A percentile compares a stretch with the other conserved stretches of the same genome.
Conservation (phyloP, 1,140 invertebrate genomes). For the Pseudomyrmex cubaensis region DNA sequence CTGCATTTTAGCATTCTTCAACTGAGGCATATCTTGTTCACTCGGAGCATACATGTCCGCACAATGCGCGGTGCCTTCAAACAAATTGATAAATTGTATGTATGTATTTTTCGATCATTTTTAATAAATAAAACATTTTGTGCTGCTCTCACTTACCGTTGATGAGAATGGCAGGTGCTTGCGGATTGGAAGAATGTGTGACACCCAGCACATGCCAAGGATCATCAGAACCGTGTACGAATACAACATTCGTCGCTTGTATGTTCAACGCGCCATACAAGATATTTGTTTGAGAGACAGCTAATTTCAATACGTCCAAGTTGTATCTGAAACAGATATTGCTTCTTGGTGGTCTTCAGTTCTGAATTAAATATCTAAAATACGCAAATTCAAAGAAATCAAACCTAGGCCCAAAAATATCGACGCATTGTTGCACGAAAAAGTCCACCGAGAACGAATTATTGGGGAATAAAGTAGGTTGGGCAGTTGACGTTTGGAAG, state of each 20-base stretch:
- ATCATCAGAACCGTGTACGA: constrained; percentile 96
- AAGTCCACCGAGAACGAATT: constrained; percentile 91
- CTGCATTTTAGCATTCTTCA: constrained; percentile 87
- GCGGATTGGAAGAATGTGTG: constrained; percentile 85
- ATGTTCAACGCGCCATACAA: constrained; percentile 92
- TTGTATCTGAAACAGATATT: constrained; percentile 85
- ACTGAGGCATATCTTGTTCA: constrained; percentile 87
- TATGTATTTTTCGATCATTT: too few relatives aligned
- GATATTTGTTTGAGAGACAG: constrained; percentile 90
- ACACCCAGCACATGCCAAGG: constrained; percentile 96
- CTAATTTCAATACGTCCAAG: constrained; percentile 86
- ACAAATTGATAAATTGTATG: constrained; percentile 32
- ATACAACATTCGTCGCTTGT: constrained; percentile 91
- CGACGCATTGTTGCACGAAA: constrained; percentile 92
- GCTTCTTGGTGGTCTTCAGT: background rate
- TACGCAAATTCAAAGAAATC: constrained; percentile 39
- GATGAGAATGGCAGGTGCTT: constrained; percentile 90
- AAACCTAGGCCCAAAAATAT: constrained; percentile 90
- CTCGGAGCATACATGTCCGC: constrained; percentile 91
- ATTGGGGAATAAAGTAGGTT: constrained; percentile 91
- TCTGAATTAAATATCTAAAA: background rate
- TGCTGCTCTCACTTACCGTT: constrained; percentile 84
- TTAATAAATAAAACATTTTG: constrained; percentile 19
- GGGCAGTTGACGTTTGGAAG: constrained; percentile 94
- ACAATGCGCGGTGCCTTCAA: constrained; percentile 92